Evolutionary conservation across 2,888 invertebrate species (phyloP), one percentile per base, ranked within the genome.

Genomic region (Monopis laevigella): DNA sequence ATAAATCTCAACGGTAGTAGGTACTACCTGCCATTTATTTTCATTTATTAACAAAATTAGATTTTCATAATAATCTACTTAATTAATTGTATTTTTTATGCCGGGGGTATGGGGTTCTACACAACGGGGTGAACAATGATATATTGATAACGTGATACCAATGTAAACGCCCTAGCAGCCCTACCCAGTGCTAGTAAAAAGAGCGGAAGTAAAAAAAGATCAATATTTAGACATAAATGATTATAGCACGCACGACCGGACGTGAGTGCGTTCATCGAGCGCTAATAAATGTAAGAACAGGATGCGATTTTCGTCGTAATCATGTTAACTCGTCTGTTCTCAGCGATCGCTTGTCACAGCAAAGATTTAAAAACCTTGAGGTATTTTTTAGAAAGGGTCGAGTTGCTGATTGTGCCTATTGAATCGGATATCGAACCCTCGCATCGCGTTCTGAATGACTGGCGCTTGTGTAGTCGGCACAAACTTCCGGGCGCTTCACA

Each of bases 181-280:
- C n/a, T n/a, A n/a, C n/a, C n/a, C n/a, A n/a, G 4, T 34, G 34
- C 34, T 36, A 21, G 19, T 21, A 36, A 65, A 64, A 58, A 48
- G 52, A 68, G 60, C 65, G 73, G 73, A 74, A 71, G 60, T 59
- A 53, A 66, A 71, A 74, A 74, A 73, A 67, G 62, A 62, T 75
- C 74, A 78, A 78, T 78, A 77, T 78, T 77, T 77, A 57, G 77
- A 75, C 77, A 74, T 68, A 67, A 70, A 68, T 65, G 62, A 75
- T 74, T 71, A 74, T 56, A 59, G 55, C 57, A 12, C 60, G 56
- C 58, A 59, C 59, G 57, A 59, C 67, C 69, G 72, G 71, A 72
- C 60, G 70, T 61, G 62, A 71, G 69, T 69, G 60, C 62, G 59
- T 54, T 60, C 60, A 57, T 56, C 54, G 60, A 58, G n/a, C 65